Conservation (phyloP, 2,113 vertebrate species). For the Colossoma macropomum region DNA sequence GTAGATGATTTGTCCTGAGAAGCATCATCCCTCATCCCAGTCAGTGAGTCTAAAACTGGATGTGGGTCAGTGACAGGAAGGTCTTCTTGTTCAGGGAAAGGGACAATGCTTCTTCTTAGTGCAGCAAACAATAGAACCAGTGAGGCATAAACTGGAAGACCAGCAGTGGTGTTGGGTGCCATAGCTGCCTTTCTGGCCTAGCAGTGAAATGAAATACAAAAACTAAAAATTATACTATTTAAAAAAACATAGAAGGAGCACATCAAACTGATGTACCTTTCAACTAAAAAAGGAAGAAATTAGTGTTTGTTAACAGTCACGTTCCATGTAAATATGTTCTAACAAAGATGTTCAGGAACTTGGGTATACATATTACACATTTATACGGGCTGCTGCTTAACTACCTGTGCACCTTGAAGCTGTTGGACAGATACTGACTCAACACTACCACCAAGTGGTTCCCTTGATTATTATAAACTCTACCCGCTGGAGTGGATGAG, state of each 20-base stretch:
- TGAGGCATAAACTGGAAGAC: conserved; percentile 52
- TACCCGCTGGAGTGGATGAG: conserved; percentile 34
- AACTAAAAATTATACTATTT: neutral
- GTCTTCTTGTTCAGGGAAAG: conserved; percentile 51
- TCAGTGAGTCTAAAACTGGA: conserved; percentile 29
- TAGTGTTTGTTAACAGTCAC: neutral
- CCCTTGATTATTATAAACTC: neutral
- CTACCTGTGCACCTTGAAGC: neutral
- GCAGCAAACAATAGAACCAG: conserved; percentile 62
- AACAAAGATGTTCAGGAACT: neutral
- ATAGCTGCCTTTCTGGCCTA: neutral
- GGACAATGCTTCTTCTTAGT: conserved; percentile 68
- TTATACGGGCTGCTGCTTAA: neutral
- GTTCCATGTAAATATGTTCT: neutral
- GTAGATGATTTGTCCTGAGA: conserved; percentile 28
- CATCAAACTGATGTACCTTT: neutral
- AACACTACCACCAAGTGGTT: conserved; percentile 78
- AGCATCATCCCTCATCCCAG: conserved; percentile 37
- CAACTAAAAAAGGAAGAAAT: neutral
- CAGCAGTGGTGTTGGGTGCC: conserved; percentile 22
- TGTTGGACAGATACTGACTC: conserved; percentile 63
- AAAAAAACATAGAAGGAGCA: neutral
- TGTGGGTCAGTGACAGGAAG: conserved; percentile 67
- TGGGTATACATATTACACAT: neutral
- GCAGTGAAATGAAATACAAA: conserved; percentile 8